Conservation (phyloP, 2,113 vertebrate genomes). For the Hypomesus transpacificus region DNA sequence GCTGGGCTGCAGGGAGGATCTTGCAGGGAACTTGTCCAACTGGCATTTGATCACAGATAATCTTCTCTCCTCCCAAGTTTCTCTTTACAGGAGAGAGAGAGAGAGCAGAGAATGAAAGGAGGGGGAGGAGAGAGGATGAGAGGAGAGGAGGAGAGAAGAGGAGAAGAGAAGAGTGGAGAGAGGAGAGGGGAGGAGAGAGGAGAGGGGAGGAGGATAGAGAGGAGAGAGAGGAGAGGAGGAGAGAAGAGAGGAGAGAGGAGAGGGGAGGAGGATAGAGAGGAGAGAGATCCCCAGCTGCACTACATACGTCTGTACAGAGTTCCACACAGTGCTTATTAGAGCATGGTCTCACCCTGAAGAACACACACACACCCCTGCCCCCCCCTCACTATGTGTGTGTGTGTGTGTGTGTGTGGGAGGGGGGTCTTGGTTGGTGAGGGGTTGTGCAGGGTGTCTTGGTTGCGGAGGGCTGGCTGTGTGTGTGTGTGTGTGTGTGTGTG, state of each 20-base stretch:
- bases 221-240: background rate
- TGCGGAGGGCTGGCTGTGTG: background rate
- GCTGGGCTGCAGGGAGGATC: conserved; percentile 2
- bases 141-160: no score
- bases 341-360: conserved; percentile 42
- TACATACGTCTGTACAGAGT: conserved; percentile 30
- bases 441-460: background rate
- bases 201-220: background rate
- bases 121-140: background rate
- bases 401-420: background rate
- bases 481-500: conserved; percentile 4
- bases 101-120: no score
- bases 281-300: background rate
- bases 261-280: background rate
- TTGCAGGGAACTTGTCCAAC: no score
- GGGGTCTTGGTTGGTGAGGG: background rate
- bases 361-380: conserved; percentile 13
- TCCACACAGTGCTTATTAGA: conserved; percentile 48
- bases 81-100: no score
- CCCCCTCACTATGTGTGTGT: conserved; percentile 10
- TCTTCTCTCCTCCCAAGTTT: conserved; percentile 17
- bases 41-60: conserved; percentile 46
- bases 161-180: background rate
- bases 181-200: background rate
- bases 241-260: background rate